Evolutionary conservation across 2,888 invertebrate genomes (phyloP).

Genomic region (Augochlorella aurata): DNA sequence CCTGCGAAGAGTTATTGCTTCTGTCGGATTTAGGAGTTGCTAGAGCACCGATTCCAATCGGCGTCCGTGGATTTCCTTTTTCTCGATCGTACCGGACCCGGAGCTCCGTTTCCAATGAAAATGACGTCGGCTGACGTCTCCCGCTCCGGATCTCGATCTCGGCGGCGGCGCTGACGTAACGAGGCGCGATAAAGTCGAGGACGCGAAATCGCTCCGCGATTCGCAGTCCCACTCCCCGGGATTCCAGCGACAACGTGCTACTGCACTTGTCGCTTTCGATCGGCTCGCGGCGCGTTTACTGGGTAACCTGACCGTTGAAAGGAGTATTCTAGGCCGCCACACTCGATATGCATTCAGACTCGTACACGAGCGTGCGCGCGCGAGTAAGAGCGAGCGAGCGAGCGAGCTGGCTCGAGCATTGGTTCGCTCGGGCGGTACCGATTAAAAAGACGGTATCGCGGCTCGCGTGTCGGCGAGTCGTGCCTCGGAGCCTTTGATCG

Average conservation of each 20-base stretch:
- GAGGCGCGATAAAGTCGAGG: slow-evolving; percentile 44
- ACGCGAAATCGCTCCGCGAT: slow-evolving; percentile 47
- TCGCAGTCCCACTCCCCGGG: slow-evolving; percentile 43
- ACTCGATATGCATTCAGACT: slow-evolving; percentile 40
- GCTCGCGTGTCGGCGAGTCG: slow-evolving; percentile 33
- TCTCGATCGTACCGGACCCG: neutral
- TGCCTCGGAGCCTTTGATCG: slow-evolving; percentile 15
- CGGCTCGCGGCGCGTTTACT: slow-evolving; percentile 41
- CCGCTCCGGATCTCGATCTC: slow-evolving; percentile 4
- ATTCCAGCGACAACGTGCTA: slow-evolving; percentile 54
- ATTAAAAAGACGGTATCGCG: slow-evolving; percentile 6
- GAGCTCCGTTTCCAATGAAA: slow-evolving; percentile 11
- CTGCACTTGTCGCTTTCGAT: slow-evolving; percentile 63
- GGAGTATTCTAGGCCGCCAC: slow-evolving; percentile 70
- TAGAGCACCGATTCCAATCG: neutral
- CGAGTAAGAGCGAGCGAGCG: too few relatives aligned
- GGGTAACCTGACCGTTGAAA: slow-evolving; percentile 69
- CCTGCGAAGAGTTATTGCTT: too few relatives aligned
- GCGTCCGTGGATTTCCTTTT: neutral
- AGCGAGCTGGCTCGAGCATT: slow-evolving; percentile 2
- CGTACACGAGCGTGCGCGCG: slow-evolving; percentile 13
- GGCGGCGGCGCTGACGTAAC: slow-evolving; percentile 28
- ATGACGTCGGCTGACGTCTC: slow-evolving; percentile 4
- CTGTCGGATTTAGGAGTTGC: neutral
- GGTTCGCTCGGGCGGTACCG: slow-evolving; percentile 1